Evolutionary conservation across 2,797 vertebrate genomes (phyloP), one percentile per base, ranked within the genome.

Genomic region (Smutsia gigantea): DNA sequence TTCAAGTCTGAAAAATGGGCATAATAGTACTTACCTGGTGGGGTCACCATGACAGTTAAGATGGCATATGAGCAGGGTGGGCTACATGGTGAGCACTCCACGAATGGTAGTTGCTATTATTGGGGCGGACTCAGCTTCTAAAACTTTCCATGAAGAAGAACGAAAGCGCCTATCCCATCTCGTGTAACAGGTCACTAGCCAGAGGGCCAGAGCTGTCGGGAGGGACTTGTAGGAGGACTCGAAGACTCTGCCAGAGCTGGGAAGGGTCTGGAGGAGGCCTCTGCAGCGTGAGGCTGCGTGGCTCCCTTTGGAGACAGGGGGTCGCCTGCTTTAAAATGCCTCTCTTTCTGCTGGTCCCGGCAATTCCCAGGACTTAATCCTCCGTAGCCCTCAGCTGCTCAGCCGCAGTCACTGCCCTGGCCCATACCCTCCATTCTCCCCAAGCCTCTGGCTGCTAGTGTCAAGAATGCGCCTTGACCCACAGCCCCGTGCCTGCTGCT

Each of bases 291-390:
- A 64, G 29, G 4, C 18, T 19, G 11, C 8, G 3, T 11, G 74
- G 9, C 31, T 85, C n/a, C 66, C 82, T 61, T 57, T 37, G 4
- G n/a, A 77, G 7, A 87, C 31, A 42, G 68, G 68, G 34, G 68
- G 59, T 42, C 8, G 72, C 19, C 61, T 66, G 66, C 57, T 86
- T 93, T 46, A 53, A 71, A 90, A 74, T 12, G 66, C 78, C 84
- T 78, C 63, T 90, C 29, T 82, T 75, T 95, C 96, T 84, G 51
- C 42, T 19, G 55, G 68, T 64, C 57, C 68, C 18, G 3, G 37
- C 34, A 42, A 92, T 72, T 88, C 87, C 84, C 4, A 21, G 77
- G 74, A 53, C 82, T 81, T 92, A 68, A 93, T 72, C 21, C 79
- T 90, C 49, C 72, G 13, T 29, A 29, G 71, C n/a, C 89, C 55